Evolutionary conservation across 1,140 invertebrate genomes (phyloP), one percentile per base, ranked within the genome.

Genomic region (Meloidogyne chitwoodi): DNA sequence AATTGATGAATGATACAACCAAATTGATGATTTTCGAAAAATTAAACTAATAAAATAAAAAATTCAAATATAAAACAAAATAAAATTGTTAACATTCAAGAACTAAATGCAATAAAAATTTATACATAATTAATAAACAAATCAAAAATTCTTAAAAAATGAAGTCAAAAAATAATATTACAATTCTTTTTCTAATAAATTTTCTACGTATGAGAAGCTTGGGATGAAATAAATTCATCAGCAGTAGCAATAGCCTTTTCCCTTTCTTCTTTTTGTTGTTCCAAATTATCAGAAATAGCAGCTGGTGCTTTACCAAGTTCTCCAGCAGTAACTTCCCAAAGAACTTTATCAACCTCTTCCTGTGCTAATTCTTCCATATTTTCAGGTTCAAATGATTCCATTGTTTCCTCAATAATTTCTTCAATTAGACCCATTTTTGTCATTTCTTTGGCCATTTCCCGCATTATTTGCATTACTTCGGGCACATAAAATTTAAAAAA

Each of bases 391-490:
- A 29, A 89, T 6, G 90, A 90, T 78, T 96, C 94, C 91, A 99
- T 92, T 41, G 95, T 95, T 88, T 99, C 96, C 81, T 99, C 95
- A 62, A 99, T 89, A 95, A 99, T 98, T 89, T 98, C 95, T 87
- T 98, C 95, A 75, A 98, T 94, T 63, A 98, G 97, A 22, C 96
- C 96, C 71, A 73, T 73, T 64, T 90, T 94, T 93, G 96, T 98
- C 95, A 98, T 98, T 91, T 98, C 96, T 88, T 94, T 96, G 0
- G 95, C 96, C 88, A 99, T 90, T 81, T 98, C 96, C 85, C 94
- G 91, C 96, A 99, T 99, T 0, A 94, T 96, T 22, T 92, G 91
- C 2, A 94, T 93, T 24, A 99, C 92, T 89, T 99, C 95, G 0
- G 94, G 94, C 6, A 98, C 75, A 79, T 78, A 56, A 44, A 90